These are phyloP conservation scores for Eupithecia insigniata DNA, from an alignment of 2,888 invertebrate species.

Conservation along the genomic window DNA sequence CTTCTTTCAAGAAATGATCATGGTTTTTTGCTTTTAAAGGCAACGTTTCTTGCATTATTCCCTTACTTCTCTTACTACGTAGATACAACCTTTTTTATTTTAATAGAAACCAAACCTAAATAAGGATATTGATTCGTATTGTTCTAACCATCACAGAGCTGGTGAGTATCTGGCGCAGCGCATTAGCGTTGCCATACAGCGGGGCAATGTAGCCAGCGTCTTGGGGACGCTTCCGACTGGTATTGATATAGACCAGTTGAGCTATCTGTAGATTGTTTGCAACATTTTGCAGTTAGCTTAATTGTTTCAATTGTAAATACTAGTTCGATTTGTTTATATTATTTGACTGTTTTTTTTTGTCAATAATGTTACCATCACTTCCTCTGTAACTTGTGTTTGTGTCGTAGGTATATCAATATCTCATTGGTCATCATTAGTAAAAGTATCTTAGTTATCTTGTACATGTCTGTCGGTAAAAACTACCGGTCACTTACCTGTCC, in stretches of 20 bases:
- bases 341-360: too few species aligned
- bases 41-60: neutral
- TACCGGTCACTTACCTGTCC: slow-evolving; percentile 44
- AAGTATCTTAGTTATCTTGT: slow-evolving; percentile 23
- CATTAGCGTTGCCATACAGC: too few species aligned
- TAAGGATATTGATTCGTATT: neutral
- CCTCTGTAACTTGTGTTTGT: neutral
- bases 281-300: too few species aligned
- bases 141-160: neutral
- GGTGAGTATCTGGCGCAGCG: too few species aligned
- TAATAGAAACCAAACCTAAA: too few species aligned
- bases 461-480: slow-evolving; percentile 26
- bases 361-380: neutral
- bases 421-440: slow-evolving; percentile 15
- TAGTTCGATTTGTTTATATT: too few species aligned
- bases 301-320: too few species aligned
- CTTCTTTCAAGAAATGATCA: neutral
- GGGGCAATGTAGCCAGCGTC: too few species aligned
- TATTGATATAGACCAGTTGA: too few species aligned
- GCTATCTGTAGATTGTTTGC: too few species aligned
- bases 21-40: neutral
- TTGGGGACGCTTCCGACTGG: too few species aligned
- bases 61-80: neutral
- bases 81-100: too few species aligned
- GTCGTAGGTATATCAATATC: neutral